Evolutionary conservation across 2,797 vertebrate genomes (phyloP).

Genomic region (Artibeus jamaicensis): DNA sequence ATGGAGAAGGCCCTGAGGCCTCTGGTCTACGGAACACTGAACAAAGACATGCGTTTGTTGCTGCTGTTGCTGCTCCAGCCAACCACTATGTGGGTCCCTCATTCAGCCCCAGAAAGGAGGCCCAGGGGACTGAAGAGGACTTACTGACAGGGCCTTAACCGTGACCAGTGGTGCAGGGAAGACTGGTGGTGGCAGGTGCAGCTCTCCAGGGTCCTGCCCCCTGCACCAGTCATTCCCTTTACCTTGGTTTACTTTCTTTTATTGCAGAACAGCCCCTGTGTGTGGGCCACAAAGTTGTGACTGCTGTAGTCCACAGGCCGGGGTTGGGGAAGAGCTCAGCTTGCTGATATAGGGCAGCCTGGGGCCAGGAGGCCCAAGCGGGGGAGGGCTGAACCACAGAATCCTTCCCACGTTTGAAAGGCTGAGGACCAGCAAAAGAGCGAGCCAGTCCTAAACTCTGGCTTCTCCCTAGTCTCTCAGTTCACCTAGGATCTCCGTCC

Average conservation of each 20-base stretch:
- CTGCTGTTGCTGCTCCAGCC: neutral
- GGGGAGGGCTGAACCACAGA: neutral
- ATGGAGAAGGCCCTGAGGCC: neutral
- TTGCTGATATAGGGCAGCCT: neutral
- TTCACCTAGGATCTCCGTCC: neutral
- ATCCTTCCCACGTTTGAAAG: neutral
- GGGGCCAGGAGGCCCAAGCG: neutral
- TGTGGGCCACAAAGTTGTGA: slow-evolving; percentile 38
- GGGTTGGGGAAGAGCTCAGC: neutral
- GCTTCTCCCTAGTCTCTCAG: neutral
- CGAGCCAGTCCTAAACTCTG: neutral
- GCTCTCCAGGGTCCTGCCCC: neutral
- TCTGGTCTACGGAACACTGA: neutral
- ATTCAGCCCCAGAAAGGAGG: neutral
- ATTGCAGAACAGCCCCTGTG: neutral
- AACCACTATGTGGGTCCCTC: neutral
- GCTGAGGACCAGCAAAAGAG: neutral
- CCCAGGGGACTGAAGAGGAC: neutral
- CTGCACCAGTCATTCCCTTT: slow-evolving; percentile 25
- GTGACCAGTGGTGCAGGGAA: slow-evolving; percentile 22
- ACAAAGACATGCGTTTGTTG: neutral
- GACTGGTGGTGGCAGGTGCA: neutral
- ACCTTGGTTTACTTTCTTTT: slow-evolving; percentile 57
- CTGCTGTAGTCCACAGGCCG: slow-evolving; percentile 22
- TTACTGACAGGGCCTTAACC: neutral